Base-by-base conservation (phyloP, 1,140 invertebrate species). In the Drosophila varians region DNA sequence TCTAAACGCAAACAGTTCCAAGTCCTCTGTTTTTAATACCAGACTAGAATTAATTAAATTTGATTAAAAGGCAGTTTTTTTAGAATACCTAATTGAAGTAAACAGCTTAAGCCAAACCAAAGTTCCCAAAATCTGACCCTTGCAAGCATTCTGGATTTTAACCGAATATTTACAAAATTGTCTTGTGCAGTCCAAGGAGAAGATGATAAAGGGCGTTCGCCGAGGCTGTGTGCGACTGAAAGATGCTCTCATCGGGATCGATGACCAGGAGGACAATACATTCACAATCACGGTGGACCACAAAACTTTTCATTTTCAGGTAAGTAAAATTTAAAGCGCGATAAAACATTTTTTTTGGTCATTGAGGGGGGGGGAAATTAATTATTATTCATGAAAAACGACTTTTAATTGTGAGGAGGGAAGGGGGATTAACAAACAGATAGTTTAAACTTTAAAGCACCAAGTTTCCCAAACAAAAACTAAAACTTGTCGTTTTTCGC, bases 221-320 rank as follows among this genome's bases (percentile, higher is more conserved):
- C 93, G 99, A 68, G 99, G 99, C 23, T 99, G 98, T 93, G 98
- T 99, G 3, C 93, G 97, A 12, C 92, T 98, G 7, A 95, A 97
- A 92, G 98, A 97, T 55, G 98, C 99, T 4, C 95, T 99, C 16
- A 97, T 99, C 88, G 99, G 99, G 18, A 99, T 99, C 80, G 98
- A 99, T 91, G 98, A 99, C 92, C 98, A 99, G 92, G 99, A 99
- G 92, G 98, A 99, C 90, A 98, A 97, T 76, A 99, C 98, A 6
- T 99, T 99, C 92, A 99, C 98, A 11, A 98, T 99, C 77, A 99
- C 98, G 4, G 98, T 99, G 4, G 98, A 99, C 92, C 96, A 98
- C 70, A 99, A 99, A 92, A 98, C 98, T 12, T 99, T 99, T 92
- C 99, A 99, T 92, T 99, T 99, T 92, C 98, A 96, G 91, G 93